These are phyloP conservation scores for Campylomormyrus numenius DNA, from an alignment of 2,113 vertebrate species.

Conservation along the genomic window DNA sequence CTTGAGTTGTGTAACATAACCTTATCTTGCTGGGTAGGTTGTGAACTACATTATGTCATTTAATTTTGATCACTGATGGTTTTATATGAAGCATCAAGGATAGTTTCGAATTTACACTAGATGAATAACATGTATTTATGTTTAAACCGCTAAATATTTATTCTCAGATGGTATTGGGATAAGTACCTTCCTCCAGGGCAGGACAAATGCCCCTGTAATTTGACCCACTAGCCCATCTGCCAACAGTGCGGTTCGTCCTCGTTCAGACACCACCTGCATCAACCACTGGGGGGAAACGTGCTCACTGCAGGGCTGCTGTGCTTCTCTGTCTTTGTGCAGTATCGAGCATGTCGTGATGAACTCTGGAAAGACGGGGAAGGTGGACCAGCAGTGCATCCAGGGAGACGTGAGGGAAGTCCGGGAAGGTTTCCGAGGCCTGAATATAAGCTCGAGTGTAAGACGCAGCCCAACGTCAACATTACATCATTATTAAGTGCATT, in stretches of 20 bases:
- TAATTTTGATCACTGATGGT: not conserved
- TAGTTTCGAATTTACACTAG: not conserved
- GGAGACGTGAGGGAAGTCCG: slow-evolving; percentile 38
- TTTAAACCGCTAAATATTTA: not conserved
- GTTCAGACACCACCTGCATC: not conserved
- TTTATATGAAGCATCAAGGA: not conserved
- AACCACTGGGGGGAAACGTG: too few relatives aligned
- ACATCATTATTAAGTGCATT: not conserved
- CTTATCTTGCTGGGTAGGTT: not conserved
- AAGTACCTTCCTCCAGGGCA: not conserved
- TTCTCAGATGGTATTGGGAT: not conserved
- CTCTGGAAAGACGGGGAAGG: not conserved
- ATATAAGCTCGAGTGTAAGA: slow-evolving; percentile 45
- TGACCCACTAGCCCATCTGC: not conserved
- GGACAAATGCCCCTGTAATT: not conserved
- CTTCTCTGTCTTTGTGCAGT: slow-evolving; percentile 33
- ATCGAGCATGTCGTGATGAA: slow-evolving; percentile 10
- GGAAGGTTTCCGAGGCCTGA: slow-evolving; percentile 23
- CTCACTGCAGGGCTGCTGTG: not conserved
- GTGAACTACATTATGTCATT: not conserved
- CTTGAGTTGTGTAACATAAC: not conserved
- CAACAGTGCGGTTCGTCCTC: not conserved
- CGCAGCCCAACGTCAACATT: not conserved
- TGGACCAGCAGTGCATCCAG: slow-evolving; percentile 27
- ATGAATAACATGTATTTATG: not conserved